Evolutionary conservation across 92 coral and sea anemone genomes (phyloP), one percentile per base, ranked within the genome.

Genomic region (Hydrozoanthus gracilis): DNA sequence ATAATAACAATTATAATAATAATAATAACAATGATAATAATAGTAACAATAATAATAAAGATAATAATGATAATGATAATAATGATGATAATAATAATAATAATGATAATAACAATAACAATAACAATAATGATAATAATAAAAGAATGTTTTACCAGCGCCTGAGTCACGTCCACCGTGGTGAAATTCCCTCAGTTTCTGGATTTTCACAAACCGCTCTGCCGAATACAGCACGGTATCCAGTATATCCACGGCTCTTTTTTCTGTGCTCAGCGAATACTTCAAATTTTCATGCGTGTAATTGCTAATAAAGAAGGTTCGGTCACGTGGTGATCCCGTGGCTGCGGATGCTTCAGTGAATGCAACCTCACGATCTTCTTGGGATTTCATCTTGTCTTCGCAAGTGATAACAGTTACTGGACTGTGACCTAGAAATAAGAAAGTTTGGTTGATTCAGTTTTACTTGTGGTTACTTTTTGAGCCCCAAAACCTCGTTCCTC

Each of bases 391-490:
- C 72, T 86, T 84, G 88, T 94, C 98, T 72, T 92, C 92, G 62
- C 67, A 92, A 11, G 98, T 94, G 82, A 94, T 94, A 46, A 94
- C 95, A 1, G 98, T 90, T 75, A 94, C 95, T 51, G 98, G 98
- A 75, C 92, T 86, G 79, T 94, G 92, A 2, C 98, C 98, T 94
- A 76, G 11, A 11, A 68, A 49, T 4, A 35, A 0, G 9, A 52
- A 27, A 4, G 8, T 27, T 27, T 27, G 39, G 39, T 27, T 27
- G 39, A 27, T 27, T 27, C 39, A 27, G 39, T 27, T 27, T 27
- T 27, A 27, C 39, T 27, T 27, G 39, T 27, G 39, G 39, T 27
- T 0, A 27, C 39, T 27, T 2, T 27, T 27, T 27, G 39, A 27
- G 2, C 39, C 39, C 39, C 39, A 27, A 2, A 27, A 27, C 39